phyloP scores from a whole-genome alignment of 2,888 invertebrate species.

The Dichetophora obliterata region DNA sequence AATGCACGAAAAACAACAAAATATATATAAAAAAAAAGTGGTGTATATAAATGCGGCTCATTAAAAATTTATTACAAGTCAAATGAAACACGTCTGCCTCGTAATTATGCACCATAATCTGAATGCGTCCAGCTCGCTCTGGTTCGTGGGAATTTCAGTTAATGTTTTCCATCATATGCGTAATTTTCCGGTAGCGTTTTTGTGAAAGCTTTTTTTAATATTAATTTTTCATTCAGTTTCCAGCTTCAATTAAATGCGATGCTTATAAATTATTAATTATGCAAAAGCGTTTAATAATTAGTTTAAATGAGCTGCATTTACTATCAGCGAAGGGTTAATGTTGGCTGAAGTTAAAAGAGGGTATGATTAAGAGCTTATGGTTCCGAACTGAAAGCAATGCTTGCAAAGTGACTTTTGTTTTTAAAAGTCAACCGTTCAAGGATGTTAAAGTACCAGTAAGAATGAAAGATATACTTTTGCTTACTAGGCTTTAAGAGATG shows the following conservation, averaged over 20 bases:
- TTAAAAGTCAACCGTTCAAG: too few species aligned
- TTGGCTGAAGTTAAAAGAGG: background rate
- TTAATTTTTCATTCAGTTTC: background rate
- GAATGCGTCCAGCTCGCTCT: background rate
- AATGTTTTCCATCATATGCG: conserved; percentile 4
- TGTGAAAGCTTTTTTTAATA: background rate
- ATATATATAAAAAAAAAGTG: background rate
- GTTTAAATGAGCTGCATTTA: conserved; percentile 20
- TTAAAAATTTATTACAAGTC: conserved; percentile 36
- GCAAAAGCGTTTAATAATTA: conserved; percentile 26
- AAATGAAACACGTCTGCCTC: conserved; percentile 20
- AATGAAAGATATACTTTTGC: too few species aligned
- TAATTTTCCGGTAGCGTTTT: background rate
- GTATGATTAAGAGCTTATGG: background rate
- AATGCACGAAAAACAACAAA: background rate
- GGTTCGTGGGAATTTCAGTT: background rate
- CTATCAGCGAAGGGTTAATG: conserved; percentile 11
- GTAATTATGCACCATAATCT: background rate
- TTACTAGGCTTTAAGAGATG: too few species aligned
- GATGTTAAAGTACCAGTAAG: too few species aligned
- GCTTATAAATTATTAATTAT: conserved; percentile 30
- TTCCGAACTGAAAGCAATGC: background rate
- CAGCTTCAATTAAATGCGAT: conserved; percentile 21
- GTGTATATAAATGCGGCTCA: conserved; percentile 15
- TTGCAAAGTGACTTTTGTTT: too few species aligned